Conservation (phyloP, 23 tunicate species). For the Halocynthia roretzi region DNA sequence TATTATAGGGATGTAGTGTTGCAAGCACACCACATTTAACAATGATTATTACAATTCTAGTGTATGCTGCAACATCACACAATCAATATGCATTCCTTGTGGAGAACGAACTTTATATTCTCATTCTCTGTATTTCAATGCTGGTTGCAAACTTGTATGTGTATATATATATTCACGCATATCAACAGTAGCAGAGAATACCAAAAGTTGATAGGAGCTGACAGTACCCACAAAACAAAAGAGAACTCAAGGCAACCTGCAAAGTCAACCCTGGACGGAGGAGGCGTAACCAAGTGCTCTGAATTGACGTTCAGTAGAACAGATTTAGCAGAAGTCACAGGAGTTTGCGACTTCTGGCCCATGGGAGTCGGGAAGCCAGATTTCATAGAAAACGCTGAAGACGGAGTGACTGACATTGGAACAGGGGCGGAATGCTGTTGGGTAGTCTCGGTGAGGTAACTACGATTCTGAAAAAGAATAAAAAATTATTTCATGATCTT, state of each 20-base stretch:
- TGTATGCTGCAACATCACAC: too few relatives aligned
- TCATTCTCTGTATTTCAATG: too few relatives aligned
- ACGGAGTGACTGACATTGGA: slow-evolving; percentile 11
- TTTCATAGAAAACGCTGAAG: slow-evolving; percentile 10
- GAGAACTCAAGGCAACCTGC: not conserved
- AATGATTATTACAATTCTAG: too few relatives aligned
- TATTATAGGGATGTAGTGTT: too few relatives aligned
- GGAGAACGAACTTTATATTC: too few relatives aligned
- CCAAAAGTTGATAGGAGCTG: too few relatives aligned
- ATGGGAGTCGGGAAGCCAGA: slow-evolving; percentile 4
- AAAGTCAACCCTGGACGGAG: slow-evolving; percentile 4
- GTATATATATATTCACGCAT: too few relatives aligned
- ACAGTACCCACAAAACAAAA: too few relatives aligned
- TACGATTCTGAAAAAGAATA: not conserved
- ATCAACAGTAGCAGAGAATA: too few relatives aligned
- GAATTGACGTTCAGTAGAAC: not conserved
- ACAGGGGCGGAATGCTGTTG: slow-evolving; percentile 14
- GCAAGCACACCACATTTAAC: too few relatives aligned
- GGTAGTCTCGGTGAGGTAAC: not conserved
- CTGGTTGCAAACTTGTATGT: too few relatives aligned
- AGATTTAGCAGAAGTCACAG: not conserved
- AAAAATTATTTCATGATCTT: not conserved
- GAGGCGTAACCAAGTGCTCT: slow-evolving; percentile 11
- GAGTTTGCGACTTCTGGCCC: slow-evolving; percentile 2
- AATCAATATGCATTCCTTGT: too few relatives aligned